Evolutionary conservation across 2,113 vertebrate species (phyloP), one percentile per base, ranked within the genome.

Genomic region (Redunca redunca): DNA sequence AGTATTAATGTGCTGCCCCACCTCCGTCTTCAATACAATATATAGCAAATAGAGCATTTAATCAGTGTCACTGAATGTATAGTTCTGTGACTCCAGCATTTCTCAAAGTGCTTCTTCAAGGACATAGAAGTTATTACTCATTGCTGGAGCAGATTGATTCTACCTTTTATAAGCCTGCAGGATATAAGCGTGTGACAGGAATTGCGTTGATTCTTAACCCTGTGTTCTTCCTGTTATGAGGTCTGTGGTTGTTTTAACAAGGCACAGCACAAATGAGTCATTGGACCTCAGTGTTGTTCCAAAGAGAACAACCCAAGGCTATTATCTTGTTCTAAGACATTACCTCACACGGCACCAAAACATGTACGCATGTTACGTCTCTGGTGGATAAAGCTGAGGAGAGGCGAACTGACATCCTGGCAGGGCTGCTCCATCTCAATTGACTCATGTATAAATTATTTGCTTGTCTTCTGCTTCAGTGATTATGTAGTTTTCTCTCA

Each of bases 71-170:
- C 91, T 71, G 85, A 33, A 33, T 57, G 78, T 91, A 26, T 71
- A 74, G 92, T 90, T 0, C 97, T 96, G 74, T 98, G 98, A 97
- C 94, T 98, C 96, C 85, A 97, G 96, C 97, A 97, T 97, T 98
- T 98, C 98, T 98, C 88, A 92, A 96, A 98, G 92, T 97, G 85
- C 96, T 90, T 98, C 10, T 96, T 98, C 98, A 98, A 99, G 98
- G 98, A 98, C 97, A 94, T 36, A 97, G 96, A 98, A 95, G 90
- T 97, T 98, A 98, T 98, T 98, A 98, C 93, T 98, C 98, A 97
- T 88, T 95, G 64, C 92, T 97, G 97, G 96, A 97, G 90, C 11
- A 46, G 97, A 98, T 98, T 98, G 98, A 98, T 98, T 97, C 97
- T 97, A 88, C 96, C 97, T 98, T 97, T 98, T 98, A 97, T 90